Evolutionary conservation across 2,888 invertebrate species (phyloP).

Genomic region (Stenurella melanura): DNA sequence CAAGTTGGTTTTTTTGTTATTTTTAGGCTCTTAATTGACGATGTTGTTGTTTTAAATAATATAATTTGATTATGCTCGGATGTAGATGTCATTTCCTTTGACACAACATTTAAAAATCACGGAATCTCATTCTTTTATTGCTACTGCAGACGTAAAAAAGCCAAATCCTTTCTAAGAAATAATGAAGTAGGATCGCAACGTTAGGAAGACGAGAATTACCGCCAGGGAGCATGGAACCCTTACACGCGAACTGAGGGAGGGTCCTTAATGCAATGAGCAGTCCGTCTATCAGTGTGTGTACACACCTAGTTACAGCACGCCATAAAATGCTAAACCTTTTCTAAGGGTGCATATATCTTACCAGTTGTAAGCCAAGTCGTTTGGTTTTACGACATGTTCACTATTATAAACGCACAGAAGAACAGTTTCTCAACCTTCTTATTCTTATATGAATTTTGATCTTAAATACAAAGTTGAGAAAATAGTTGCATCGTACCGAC

Average conservation of each 20-base stretch:
- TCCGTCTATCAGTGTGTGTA: conserved; percentile 38
- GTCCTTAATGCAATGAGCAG: conserved; percentile 41
- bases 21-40: too few relatives aligned
- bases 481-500: background rate
- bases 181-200: conserved; percentile 36
- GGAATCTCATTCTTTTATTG: conserved; percentile 16
- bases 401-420: conserved; percentile 3
- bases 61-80: too few relatives aligned
- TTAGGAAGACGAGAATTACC: conserved; percentile 33
- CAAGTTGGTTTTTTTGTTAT: too few relatives aligned
- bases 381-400: conserved; percentile 9
- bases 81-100: too few relatives aligned
- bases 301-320: conserved; percentile 39
- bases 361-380: conserved; percentile 10
- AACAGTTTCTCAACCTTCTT: conserved; percentile 4
- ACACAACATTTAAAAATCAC: background rate
- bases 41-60: too few relatives aligned
- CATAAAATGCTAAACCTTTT: conserved; percentile 27
- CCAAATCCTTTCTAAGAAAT: conserved; percentile 28
- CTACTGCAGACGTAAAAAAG: conserved; percentile 13
- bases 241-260: conserved; percentile 45
- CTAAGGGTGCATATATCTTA: conserved; percentile 6
- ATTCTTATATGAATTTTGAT: background rate
- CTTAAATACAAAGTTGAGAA: background rate
- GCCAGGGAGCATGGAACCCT: conserved; percentile 34